Evolutionary conservation across 1,140 invertebrate genomes (phyloP), one percentile per base, ranked within the genome.

Genomic region (Brachystomella parvula): DNA sequence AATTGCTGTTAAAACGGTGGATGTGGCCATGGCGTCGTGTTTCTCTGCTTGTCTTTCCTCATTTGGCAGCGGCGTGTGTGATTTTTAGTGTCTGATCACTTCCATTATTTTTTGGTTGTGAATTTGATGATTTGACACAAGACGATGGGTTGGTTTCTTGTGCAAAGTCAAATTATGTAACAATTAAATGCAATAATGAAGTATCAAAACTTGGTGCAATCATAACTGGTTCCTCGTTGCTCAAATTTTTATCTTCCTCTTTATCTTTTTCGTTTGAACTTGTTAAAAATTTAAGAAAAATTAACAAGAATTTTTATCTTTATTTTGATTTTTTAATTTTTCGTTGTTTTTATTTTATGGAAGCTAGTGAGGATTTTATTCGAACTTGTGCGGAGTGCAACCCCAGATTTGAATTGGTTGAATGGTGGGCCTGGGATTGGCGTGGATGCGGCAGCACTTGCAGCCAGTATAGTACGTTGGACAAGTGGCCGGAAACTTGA

Each of bases 401-500:
- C 49, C 49, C 49, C 49, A 53, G 49, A 53, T 53, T 53, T 53
- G 49, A 6, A 53, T 53, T 24, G 49, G 49, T 53, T 53, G 49
- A 53, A 53, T 53, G 49, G 15, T 53, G 6, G 49, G 49, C 12
- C 6, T 12, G 6, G 49, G 49, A 53, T 53, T 53, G 49, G 49
- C 49, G 24, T 53, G 49, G 49, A 53, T 53, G 6, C 49, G 49
- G 21, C 49, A 53, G 24, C 49, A 53, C 49, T 53, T 53, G 12
- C 12, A 6, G 12, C 49, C 49, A 24, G 49, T 53, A 26, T 24
- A 53, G 49, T 24, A 53, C 24, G 49, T 53, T 6, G 49, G 49
- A 26, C 49, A 53, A 15, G 9, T 9, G 9, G 21, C 21, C 24
- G 49, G 49, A 24, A 9, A 15, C 3, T 53, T 6, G 9, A 15